Percentiles rank a stretch among this genome's conserved stretches.
These are phyloP conservation scores for Perca schrenkii DNA, from an alignment of 2,113 vertebrate genomes.

Conservation along the genomic window DNA sequence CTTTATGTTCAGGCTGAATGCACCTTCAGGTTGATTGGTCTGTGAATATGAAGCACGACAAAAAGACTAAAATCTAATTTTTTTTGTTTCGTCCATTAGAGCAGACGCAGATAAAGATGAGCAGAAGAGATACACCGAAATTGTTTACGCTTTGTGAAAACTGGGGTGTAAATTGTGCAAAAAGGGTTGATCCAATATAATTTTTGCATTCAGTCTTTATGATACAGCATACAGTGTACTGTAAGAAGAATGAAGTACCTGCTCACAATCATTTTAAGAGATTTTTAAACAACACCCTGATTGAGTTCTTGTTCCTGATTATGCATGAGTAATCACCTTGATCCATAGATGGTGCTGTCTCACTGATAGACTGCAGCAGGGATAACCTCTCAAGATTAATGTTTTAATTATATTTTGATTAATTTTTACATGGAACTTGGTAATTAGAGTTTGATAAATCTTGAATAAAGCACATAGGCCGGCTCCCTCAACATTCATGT, in stretches of 20 bases:
- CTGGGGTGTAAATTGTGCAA: too few species aligned
- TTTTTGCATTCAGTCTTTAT: too few species aligned
- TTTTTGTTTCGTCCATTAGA: too few species aligned
- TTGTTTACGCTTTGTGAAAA: too few species aligned
- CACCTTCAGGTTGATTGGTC: too few species aligned
- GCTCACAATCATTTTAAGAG: not conserved
- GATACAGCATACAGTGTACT: not conserved
- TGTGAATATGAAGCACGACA: too few species aligned
- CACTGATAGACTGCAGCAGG: constrained; percentile 23
- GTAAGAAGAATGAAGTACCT: not conserved
- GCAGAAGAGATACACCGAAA: too few species aligned
- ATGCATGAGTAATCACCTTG: constrained; percentile 1
- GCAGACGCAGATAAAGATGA: too few species aligned
- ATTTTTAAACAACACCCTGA: not conserved
- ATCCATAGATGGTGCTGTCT: constrained; percentile 46
- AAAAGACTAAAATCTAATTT: too few species aligned
- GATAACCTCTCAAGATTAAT: constrained; percentile 54
- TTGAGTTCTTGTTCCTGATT: not conserved
- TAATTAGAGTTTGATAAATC: constrained; percentile 69
- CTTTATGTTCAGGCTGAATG: too few species aligned
- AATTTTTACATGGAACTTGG: constrained; percentile 53
- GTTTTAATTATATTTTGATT: constrained; percentile 71
- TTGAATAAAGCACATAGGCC: constrained; percentile 44
- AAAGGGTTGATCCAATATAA: not conserved
- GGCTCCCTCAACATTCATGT: constrained; percentile 32